Percentiles rank a stretch among this genome's conserved stretches.
phyloP scores from a whole-genome alignment of 2,888 invertebrate genomes.

The Thereva unica region DNA sequence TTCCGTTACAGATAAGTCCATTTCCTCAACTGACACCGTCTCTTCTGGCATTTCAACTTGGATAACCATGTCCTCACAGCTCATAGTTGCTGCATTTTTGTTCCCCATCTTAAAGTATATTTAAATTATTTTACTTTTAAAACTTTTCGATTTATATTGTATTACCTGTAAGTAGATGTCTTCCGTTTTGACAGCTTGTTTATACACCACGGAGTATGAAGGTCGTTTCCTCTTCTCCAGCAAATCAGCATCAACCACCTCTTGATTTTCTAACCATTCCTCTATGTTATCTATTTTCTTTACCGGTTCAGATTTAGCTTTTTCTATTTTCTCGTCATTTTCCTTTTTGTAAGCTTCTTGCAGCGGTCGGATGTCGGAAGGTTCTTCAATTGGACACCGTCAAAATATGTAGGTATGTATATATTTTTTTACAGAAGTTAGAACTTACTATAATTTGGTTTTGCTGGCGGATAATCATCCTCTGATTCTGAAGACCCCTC shows the following conservation, averaged over 20 bases:
- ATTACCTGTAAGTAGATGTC: slow-evolving; percentile 82
- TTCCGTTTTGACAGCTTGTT: slow-evolving; percentile 82
- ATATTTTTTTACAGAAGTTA: not conserved
- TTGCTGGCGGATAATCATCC: slow-evolving; percentile 41
- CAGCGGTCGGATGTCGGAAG: not conserved
- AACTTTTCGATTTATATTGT: not conserved
- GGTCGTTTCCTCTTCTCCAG: slow-evolving; percentile 69
- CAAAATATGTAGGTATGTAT: slow-evolving; percentile 18
- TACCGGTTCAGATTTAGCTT: slow-evolving; percentile 39
- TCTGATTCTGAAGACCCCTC: slow-evolving; percentile 49
- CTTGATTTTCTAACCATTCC: slow-evolving; percentile 59
- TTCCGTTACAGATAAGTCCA: slow-evolving; percentile 71
- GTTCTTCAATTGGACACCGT: not conserved
- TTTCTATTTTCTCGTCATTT: slow-evolving; percentile 14
- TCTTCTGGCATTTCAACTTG: slow-evolving; percentile 77
- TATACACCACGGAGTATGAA: slow-evolving; percentile 78
- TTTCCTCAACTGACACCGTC: slow-evolving; percentile 65
- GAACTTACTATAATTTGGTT: slow-evolving; percentile 5
- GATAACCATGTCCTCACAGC: slow-evolving; percentile 87
- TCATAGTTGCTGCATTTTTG: slow-evolving; percentile 76
- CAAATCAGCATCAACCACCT: slow-evolving; percentile 62
- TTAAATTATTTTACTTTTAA: not conserved
- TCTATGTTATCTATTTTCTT: slow-evolving; percentile 46
- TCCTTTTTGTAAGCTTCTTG: not conserved
- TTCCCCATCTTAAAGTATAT: slow-evolving; percentile 69